Evolutionary conservation across 2,797 vertebrate genomes (phyloP).

Genomic region (Miichthys miiuy): DNA sequence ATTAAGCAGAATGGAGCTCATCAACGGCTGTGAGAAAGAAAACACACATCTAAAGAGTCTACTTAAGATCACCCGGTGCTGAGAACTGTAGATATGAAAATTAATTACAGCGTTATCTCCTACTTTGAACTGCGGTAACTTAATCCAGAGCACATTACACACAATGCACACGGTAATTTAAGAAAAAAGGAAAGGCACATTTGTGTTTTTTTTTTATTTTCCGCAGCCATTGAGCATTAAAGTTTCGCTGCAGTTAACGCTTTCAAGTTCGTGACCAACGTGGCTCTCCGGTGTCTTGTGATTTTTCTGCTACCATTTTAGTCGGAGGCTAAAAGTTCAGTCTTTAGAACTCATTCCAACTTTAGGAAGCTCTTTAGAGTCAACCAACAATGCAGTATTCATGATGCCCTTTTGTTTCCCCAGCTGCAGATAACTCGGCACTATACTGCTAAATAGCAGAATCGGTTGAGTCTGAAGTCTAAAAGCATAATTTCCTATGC

Average conservation of each 20-base stretch:
- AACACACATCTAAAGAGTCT: slow-evolving; percentile 58
- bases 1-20: slow-evolving; percentile 39
- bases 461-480: slow-evolving; percentile 65
- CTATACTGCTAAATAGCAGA: slow-evolving; percentile 56
- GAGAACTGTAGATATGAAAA: slow-evolving; percentile 69
- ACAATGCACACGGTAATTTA: slow-evolving; percentile 32
- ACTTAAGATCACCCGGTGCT: slow-evolving; percentile 32
- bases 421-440: slow-evolving; percentile 37
- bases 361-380: slow-evolving; percentile 48
- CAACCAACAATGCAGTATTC: slow-evolving; percentile 72
- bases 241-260: slow-evolving; percentile 4
- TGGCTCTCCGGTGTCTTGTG: slow-evolving; percentile 7
- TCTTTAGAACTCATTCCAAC: slow-evolving; percentile 43
- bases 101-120: slow-evolving; percentile 71
- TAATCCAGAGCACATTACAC: slow-evolving; percentile 33
- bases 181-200: background rate
- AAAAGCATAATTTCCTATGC: slow-evolving; percentile 83
- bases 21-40: slow-evolving; percentile 52
- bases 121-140: slow-evolving; percentile 54
- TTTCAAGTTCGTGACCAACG: slow-evolving; percentile 1
- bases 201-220: slow-evolving; percentile 37
- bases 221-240: slow-evolving; percentile 16
- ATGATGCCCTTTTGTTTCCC: slow-evolving; percentile 65
- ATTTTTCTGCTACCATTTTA: slow-evolving; percentile 41
- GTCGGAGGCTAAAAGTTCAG: slow-evolving; percentile 34